Evolutionary conservation across 2,888 invertebrate species (phyloP).

Genomic region (Hypomecis punctinalis): DNA sequence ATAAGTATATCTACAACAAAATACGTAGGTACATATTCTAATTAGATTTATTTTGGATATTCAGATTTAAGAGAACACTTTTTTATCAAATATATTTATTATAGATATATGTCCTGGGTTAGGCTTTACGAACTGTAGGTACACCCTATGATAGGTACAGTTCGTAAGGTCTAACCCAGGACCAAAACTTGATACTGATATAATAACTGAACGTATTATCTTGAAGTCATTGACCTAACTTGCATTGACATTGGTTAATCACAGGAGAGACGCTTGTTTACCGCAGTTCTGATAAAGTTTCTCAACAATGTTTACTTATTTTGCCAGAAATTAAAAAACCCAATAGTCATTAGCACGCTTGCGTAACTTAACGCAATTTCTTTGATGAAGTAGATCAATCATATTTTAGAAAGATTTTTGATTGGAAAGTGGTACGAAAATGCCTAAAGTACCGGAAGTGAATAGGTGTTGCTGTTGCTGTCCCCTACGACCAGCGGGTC

Average conservation of each 20-base stretch:
- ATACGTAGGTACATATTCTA: no score
- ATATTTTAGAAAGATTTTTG: background rate
- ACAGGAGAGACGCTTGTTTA: constrained; percentile 26
- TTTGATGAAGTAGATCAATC: background rate
- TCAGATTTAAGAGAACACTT: no score
- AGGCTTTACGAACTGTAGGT: no score
- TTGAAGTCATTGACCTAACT: constrained; percentile 42
- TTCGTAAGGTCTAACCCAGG: no score
- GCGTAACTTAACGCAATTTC: background rate
- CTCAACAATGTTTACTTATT: constrained; percentile 22
- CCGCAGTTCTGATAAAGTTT: constrained; percentile 26
- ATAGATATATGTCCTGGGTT: no score
- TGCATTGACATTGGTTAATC: constrained; percentile 37
- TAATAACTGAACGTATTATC: no score
- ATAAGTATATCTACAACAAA: no score
- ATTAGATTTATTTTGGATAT: no score
- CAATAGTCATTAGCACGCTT: constrained; percentile 9
- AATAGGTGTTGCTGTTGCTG: constrained; percentile 74
- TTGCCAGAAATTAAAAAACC: constrained; percentile 18
- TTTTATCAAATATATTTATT: no score
- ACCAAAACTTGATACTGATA: no score
- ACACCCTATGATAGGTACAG: no score
- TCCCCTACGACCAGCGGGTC: constrained; percentile 69
- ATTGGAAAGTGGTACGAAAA: constrained; percentile 42
- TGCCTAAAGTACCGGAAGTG: constrained; percentile 67